Evolutionary conservation across 2,888 invertebrate species (phyloP).

Genomic region (Cactoblastis cactorum): DNA sequence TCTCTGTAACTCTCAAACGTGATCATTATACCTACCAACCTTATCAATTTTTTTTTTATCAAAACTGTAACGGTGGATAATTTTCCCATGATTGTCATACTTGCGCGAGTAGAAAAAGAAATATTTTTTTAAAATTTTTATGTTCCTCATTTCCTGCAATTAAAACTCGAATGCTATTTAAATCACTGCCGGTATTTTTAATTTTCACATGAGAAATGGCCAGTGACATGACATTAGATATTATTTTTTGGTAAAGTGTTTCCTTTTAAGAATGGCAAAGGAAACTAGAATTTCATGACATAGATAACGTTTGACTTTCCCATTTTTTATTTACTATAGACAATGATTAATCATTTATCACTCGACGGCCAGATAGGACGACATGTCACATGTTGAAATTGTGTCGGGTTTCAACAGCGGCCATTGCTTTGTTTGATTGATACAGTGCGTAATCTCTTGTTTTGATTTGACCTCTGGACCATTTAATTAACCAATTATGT

Average conservation of each 20-base stretch:
- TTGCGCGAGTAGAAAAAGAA: not conserved
- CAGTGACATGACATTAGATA: no score
- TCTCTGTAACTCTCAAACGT: no score
- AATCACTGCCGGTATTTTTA: slow-evolving; percentile 4
- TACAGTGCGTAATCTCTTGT: slow-evolving; percentile 68
- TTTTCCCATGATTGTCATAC: slow-evolving; percentile 12
- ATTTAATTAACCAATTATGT: slow-evolving; percentile 28
- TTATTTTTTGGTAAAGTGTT: no score
- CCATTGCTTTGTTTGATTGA: slow-evolving; percentile 68
- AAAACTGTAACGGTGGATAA: not conserved
- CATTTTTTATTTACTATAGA: slow-evolving; percentile 18
- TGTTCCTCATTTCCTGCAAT: slow-evolving; percentile 8
- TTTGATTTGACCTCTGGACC: slow-evolving; percentile 48
- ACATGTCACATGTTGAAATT: slow-evolving; percentile 58
- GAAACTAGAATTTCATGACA: no score
- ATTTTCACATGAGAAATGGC: slow-evolving; percentile 9
- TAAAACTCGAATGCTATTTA: slow-evolving; percentile 6
- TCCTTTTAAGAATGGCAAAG: no score
- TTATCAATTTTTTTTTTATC: not conserved
- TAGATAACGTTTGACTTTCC: not conserved
- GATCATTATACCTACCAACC: no score
- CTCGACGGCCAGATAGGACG: slow-evolving; percentile 43
- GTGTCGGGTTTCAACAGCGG: slow-evolving; percentile 56
- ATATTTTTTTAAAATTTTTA: no score
- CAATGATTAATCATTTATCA: slow-evolving; percentile 23